Evolutionary conservation across 92 coral and sea anemone genomes (phyloP).

Genomic region (Desmophyllum pertusum): DNA sequence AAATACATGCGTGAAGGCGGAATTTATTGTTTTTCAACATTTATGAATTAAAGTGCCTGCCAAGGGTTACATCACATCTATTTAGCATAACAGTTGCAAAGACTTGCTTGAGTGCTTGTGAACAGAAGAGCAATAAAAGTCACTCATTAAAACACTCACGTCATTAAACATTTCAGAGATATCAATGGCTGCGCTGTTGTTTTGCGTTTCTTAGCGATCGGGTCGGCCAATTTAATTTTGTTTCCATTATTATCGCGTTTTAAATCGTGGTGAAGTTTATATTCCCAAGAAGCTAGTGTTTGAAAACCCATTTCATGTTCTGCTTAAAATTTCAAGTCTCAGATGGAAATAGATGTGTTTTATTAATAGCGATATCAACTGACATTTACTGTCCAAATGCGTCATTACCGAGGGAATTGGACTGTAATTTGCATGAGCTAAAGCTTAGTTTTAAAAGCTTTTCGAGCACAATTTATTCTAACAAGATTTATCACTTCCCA

Average conservation of each 20-base stretch:
- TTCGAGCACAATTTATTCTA: background rate
- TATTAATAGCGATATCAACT: slow-evolving; percentile 9
- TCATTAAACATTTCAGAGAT: slow-evolving; percentile 3
- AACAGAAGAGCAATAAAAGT: slow-evolving; percentile 5
- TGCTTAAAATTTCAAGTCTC: background rate
- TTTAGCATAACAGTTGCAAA: slow-evolving; percentile 49
- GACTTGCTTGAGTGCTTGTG: slow-evolving; percentile 27
- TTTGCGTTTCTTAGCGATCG: background rate
- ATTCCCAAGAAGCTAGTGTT: background rate
- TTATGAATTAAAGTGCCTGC: slow-evolving; percentile 8
- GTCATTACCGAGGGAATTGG: slow-evolving; percentile 31
- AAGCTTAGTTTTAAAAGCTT: slow-evolving; percentile 23
- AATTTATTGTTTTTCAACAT: slow-evolving; percentile 8
- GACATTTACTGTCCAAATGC: slow-evolving; percentile 24
- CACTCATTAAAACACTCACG: background rate
- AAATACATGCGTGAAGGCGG: slow-evolving; percentile 33
- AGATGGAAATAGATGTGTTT: slow-evolving; percentile 3
- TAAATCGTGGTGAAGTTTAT: background rate
- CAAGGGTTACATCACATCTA: slow-evolving; percentile 36
- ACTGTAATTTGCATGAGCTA: slow-evolving; percentile 38
- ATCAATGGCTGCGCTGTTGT: background rate
- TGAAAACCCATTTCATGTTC: background rate
- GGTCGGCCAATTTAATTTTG: background rate
- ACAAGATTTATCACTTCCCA: slow-evolving; percentile 8
- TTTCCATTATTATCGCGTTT: background rate